A percentile compares a stretch with the other conserved stretches of the same genome.
phyloP scores from a whole-genome alignment of 30 jellyfish, hydroid and myxozoan species.

The Pseudorhiza aurosa region DNA sequence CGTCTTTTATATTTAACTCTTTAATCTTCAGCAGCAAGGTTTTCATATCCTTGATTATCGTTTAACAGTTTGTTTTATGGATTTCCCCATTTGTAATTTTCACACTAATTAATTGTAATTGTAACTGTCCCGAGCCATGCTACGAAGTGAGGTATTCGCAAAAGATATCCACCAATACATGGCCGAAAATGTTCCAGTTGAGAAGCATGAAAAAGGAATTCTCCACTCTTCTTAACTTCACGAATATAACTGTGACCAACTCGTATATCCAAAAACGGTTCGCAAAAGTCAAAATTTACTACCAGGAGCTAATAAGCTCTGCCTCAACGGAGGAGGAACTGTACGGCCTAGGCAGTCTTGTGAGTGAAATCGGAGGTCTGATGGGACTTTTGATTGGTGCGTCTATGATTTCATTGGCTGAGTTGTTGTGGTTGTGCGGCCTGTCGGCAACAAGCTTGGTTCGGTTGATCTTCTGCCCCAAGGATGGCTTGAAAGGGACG shows the following conservation, averaged over 20 bases:
- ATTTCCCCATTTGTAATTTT: too few species aligned
- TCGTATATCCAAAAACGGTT: constrained; percentile 11
- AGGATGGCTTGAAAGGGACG: neutral
- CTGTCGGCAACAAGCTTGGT: neutral
- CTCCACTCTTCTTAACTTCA: neutral
- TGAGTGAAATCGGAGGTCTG: constrained; percentile 55
- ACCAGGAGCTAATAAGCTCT: neutral
- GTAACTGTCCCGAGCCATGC: constrained; percentile 50
- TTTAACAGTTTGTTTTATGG: too few species aligned
- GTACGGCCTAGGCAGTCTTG: constrained; percentile 1
- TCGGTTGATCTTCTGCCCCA: neutral
- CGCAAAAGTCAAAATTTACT: constrained; percentile 32
- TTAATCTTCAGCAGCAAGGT: too few species aligned
- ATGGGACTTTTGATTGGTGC: constrained; percentile 50
- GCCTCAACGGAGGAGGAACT: constrained; percentile 41
- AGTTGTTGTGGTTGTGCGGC: constrained; percentile 40
- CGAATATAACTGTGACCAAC: neutral
- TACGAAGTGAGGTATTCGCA: constrained; percentile 12
- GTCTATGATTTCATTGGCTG: constrained; percentile 37
- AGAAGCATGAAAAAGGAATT: constrained; percentile 4
- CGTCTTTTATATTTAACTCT: too few species aligned
- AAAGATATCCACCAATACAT: neutral
- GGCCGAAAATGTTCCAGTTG: constrained; percentile 38
- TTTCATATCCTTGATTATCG: too few species aligned
- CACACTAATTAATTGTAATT: too few species aligned